These are phyloP conservation scores for Furnarius figulus DNA, from an alignment of 2,113 vertebrate species.

Conservation along the genomic window DNA sequence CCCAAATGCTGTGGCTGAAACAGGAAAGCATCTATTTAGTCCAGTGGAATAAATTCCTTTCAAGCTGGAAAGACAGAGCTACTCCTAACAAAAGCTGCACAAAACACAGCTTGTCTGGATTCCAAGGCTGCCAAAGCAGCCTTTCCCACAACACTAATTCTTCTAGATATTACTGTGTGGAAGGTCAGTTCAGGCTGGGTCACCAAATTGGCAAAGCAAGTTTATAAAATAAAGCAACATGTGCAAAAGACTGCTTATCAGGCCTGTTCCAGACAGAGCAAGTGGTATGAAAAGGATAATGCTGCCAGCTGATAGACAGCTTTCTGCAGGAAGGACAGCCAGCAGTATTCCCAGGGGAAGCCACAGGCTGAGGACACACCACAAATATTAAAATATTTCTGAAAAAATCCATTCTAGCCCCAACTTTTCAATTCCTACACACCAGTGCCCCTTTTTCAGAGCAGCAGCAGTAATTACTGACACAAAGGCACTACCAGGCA, in stretches of 20 bases:
- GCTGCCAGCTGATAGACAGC: neutral
- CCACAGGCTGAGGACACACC: neutral
- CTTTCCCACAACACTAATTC: neutral
- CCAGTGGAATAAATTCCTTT: neutral
- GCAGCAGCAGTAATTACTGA: neutral
- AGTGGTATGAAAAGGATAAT: neutral
- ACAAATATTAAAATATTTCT: neutral
- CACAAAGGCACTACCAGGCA: neutral
- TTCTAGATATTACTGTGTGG: neutral
- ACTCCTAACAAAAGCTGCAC: neutral
- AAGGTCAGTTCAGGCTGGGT: neutral
- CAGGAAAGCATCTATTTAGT: constrained; percentile 19
- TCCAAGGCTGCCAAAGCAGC: neutral
- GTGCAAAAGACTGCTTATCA: neutral
- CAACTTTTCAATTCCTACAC: neutral
- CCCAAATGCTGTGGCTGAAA: neutral
- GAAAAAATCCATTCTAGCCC: neutral
- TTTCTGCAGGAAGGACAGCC: neutral
- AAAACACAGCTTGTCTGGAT: neutral
- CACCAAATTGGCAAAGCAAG: neutral
- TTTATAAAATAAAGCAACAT: neutral
- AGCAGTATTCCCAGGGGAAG: neutral
- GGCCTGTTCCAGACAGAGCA: neutral
- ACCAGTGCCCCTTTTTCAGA: neutral
- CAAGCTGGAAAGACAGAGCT: neutral